Conservation (phyloP, 2,113 vertebrate genomes). For the Melanerpes formicivorus region DNA sequence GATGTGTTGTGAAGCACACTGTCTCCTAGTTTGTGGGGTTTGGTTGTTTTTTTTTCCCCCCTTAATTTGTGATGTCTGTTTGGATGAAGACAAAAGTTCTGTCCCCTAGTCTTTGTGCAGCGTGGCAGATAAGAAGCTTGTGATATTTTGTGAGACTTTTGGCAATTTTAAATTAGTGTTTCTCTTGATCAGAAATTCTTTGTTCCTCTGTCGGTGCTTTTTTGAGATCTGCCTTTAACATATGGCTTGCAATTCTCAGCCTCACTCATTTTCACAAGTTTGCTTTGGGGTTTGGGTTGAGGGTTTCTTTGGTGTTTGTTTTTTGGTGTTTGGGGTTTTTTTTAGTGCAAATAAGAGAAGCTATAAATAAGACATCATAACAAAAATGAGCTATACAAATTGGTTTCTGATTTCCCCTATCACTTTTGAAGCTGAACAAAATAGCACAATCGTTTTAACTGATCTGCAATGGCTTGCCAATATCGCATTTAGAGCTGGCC, state of each 20-base stretch:
- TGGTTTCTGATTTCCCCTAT: neutral
- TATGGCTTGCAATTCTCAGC: neutral
- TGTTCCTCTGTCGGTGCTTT: neutral
- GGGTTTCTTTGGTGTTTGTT: too few species aligned
- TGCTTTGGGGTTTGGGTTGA: neutral
- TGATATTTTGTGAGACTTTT: neutral
- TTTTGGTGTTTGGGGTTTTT: too few species aligned
- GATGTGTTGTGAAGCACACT: neutral
- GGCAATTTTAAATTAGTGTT: neutral
- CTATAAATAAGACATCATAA: neutral
- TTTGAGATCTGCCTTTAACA: neutral
- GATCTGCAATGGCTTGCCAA: neutral
- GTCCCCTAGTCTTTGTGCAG: neutral
- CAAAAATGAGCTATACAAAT: neutral
- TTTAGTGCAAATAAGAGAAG: neutral
- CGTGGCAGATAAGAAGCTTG: neutral
- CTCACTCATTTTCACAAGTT: neutral
- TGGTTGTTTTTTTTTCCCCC: neutral
- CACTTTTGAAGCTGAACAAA: neutral
- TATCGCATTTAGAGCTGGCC: neutral
- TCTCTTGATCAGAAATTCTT: neutral
- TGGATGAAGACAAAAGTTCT: neutral
- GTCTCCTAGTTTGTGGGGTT: neutral
- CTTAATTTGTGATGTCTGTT: neutral
- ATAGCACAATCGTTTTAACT: neutral